phyloP scores from a whole-genome alignment of 1,140 invertebrate species.

The Ostrea denselamellosa region DNA sequence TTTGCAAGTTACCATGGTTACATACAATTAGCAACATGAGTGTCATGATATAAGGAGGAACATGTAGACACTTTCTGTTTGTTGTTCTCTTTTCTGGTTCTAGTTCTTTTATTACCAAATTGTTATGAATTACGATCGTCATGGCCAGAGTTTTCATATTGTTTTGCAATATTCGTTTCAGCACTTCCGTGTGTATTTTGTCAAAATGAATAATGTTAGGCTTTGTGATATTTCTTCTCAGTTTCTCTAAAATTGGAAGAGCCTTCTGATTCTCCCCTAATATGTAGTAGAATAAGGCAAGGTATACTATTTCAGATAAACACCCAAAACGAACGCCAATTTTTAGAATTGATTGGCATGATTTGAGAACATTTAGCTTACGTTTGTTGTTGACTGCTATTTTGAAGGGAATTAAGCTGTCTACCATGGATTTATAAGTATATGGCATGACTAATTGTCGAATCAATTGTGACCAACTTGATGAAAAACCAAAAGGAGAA shows the following conservation, averaged over 20 bases:
- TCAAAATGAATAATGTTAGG: too few relatives aligned
- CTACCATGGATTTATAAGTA: not conserved
- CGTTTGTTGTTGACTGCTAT: not conserved
- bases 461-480: not conserved
- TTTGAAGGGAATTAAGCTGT: not conserved
- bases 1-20: too few relatives aligned
- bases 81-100: too few relatives aligned
- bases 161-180: too few relatives aligned
- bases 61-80: too few relatives aligned
- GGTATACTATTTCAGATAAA: not conserved
- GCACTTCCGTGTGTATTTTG: too few relatives aligned
- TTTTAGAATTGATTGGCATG: not conserved
- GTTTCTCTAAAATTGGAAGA: not conserved
- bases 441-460: not conserved
- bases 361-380: not conserved
- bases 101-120: too few relatives aligned
- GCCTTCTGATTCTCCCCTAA: not conserved
- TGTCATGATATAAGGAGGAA: too few relatives aligned
- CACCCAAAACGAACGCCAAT: not conserved
- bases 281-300: not conserved
- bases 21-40: too few relatives aligned
- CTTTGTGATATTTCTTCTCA: too few relatives aligned
- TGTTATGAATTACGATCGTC: too few relatives aligned
- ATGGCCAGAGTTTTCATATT: too few relatives aligned
- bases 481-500: not conserved